These are phyloP conservation scores for Malurus alboscapulatus DNA, from an alignment of 2,113 vertebrate genomes.

Conservation along the genomic window DNA sequence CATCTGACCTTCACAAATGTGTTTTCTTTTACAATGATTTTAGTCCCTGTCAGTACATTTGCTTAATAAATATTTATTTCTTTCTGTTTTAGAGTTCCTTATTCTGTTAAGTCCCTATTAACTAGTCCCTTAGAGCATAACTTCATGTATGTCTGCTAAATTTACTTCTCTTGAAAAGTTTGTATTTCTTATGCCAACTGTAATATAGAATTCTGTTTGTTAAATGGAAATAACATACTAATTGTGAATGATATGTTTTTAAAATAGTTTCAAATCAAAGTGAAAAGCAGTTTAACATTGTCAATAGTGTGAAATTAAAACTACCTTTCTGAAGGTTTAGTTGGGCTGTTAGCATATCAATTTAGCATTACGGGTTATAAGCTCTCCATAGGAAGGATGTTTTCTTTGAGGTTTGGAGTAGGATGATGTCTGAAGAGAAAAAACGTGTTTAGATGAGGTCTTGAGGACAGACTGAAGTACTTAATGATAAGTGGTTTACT, in stretches of 20 bases:
- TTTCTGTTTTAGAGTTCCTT: not conserved
- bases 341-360: not conserved
- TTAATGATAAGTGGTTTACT: not conserved
- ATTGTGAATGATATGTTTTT: not conserved
- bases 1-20: not conserved
- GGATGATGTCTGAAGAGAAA: not conserved
- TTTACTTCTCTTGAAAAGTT: not conserved
- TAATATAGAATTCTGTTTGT: not conserved
- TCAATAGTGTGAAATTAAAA: not conserved
- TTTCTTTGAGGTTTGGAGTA: not conserved
- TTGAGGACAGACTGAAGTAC: not conserved
- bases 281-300: not conserved
- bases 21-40: not conserved
- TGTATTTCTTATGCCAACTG: not conserved
- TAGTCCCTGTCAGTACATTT: not conserved
- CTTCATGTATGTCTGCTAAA: not conserved
- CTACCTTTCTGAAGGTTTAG: not conserved
- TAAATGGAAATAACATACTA: not conserved
- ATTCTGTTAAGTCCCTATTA: not conserved
- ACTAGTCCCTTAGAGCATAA: not conserved
- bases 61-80: constrained; percentile 21
- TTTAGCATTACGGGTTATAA: not conserved
- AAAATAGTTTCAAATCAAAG: not conserved
- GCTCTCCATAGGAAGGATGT: not conserved
- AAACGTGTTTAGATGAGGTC: not conserved